Evolutionary conservation across 1,140 invertebrate genomes (phyloP).

Genomic region (Parapsyche elsis): DNA sequence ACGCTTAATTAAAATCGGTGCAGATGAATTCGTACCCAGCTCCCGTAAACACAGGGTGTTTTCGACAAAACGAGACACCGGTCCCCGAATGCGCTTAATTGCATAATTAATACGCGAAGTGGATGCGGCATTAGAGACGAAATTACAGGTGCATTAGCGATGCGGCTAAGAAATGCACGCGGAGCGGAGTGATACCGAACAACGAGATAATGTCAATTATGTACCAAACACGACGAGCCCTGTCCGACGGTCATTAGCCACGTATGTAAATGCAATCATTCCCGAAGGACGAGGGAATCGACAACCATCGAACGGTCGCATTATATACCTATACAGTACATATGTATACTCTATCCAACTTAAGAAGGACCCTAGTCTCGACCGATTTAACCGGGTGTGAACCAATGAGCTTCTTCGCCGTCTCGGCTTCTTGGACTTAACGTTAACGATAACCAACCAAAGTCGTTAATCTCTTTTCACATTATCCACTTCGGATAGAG

Average conservation of each 20-base stretch:
- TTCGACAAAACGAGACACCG: neutral
- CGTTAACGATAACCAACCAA: too few species aligned
- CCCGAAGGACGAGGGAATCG: conserved; percentile 16
- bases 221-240: conserved; percentile 28
- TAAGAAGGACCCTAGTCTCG: too few species aligned
- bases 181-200: conserved; percentile 22
- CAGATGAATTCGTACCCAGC: too few species aligned
- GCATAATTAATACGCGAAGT: conserved; percentile 31
- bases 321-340: neutral
- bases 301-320: neutral
- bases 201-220: conserved; percentile 42
- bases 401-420: too few species aligned
- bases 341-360: too few species aligned
- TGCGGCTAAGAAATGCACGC: neutral
- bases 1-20: too few species aligned
- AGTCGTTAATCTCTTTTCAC: too few species aligned
- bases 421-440: too few species aligned
- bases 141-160: conserved; percentile 24
- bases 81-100: conserved; percentile 19
- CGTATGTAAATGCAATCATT: conserved; percentile 43
- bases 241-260: conserved; percentile 42
- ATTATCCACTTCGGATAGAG: too few species aligned
- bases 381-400: too few species aligned
- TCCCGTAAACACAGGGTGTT: neutral
- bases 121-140: conserved; percentile 1